phyloP scores from a whole-genome alignment of 1,140 invertebrate genomes.

The Eriosoma lanigerum region DNA sequence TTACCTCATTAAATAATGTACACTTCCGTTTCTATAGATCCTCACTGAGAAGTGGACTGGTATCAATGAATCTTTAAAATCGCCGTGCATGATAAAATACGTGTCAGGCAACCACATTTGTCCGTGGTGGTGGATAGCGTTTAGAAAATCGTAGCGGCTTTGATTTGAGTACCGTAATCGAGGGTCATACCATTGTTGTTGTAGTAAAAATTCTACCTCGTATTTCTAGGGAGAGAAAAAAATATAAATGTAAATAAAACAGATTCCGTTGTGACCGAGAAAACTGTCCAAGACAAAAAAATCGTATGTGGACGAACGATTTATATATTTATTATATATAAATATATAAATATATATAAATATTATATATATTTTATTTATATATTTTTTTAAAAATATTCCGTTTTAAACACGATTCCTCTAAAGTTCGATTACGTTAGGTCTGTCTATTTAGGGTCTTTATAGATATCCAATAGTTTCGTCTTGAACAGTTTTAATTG shows the following conservation, averaged over 20 bases:
- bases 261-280: too few species aligned
- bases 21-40: slow-evolving; percentile 87
- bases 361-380: too few species aligned
- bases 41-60: slow-evolving; percentile 86
- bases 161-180: slow-evolving; percentile 81
- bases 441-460: too few species aligned
- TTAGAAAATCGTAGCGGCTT: slow-evolving; percentile 80
- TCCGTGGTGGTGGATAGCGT: slow-evolving; percentile 86
- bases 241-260: neutral
- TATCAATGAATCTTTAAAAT: slow-evolving; percentile 88
- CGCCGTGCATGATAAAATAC: slow-evolving; percentile 93
- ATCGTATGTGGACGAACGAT: neutral
- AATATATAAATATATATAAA: too few species aligned
- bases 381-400: too few species aligned
- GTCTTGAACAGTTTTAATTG: neutral
- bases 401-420: too few species aligned
- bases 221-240: slow-evolving; percentile 74
- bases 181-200: slow-evolving; percentile 89
- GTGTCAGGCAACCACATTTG: slow-evolving; percentile 90
- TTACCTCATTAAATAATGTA: slow-evolving; percentile 88
- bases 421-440: too few species aligned
- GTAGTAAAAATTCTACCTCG: slow-evolving; percentile 87
- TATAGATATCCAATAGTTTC: too few species aligned
- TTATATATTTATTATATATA: too few species aligned
- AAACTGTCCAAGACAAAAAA: neutral